Base-by-base conservation (phyloP, 2,113 vertebrate genomes). In the Lonchura striata region DNA sequence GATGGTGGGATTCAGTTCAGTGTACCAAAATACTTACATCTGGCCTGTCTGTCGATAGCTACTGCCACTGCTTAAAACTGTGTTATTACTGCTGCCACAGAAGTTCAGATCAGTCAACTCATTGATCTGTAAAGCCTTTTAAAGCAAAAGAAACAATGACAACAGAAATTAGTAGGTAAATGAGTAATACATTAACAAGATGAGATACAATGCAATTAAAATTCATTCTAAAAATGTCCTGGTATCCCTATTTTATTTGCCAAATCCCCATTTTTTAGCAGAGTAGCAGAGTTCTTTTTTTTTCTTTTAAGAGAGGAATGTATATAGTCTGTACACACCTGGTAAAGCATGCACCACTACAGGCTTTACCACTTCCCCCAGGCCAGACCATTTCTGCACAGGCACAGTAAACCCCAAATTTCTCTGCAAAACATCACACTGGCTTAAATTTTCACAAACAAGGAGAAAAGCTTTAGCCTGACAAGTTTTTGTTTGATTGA, bases 81-180 rank as follows among this genome's bases (percentile, higher is more conserved):
- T 61, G 37, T 0, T 33, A 28, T 41, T 95, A 23, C 31, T 5
- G 4, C 7, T 60, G 14, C 56, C 15, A 37, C 98, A 99, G 61
- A 99, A 98, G 2, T 95, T 64, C 57, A 98, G 96, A 7, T 97
- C 98, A 7, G 69, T 42, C 84, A 99, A 98, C 92, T 99, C 99
- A 85, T 99, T 99, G 47, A 98, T 57, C 85, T 98, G 96, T 91
- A 99, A 96, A 96, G 98, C 99, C 98, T 99, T 95, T 42, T 46
- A 69, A 64, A 95, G 77, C 3, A 72, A 82, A 76, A 86, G 35
- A 68, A 88, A 88, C 24, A 68, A 84, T 9, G 30, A 13, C 70
- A 74, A 42, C 8, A 66, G 22, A 72, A 80, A 86, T 86, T 13
- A 92, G 33, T 39, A 22, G 37, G n/a, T 31, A 63, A 87, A 71